Conservation (phyloP, 2,113 vertebrate species). For the Pycnonotus jocosus region DNA sequence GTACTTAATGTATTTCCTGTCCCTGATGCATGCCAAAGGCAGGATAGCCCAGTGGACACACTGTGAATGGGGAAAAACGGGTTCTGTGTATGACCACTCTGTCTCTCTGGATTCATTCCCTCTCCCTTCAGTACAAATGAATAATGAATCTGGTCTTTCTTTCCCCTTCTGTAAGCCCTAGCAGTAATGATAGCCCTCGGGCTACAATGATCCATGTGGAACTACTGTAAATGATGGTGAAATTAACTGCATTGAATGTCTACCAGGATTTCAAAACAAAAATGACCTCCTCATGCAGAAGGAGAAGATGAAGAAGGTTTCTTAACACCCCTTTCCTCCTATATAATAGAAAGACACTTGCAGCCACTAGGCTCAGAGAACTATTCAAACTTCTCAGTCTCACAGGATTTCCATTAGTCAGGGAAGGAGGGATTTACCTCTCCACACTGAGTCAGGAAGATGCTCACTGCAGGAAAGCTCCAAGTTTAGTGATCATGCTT, state of each 20-base stretch:
- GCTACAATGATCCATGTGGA: background rate
- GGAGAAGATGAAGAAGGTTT: background rate
- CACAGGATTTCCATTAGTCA: background rate
- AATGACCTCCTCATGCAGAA: background rate
- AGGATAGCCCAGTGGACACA: background rate
- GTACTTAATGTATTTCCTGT: slow-evolving; percentile 52
- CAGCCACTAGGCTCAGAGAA: background rate
- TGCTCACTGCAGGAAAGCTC: background rate
- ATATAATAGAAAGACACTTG: background rate
- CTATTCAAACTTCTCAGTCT: background rate
- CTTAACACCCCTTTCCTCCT: background rate
- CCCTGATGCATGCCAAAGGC: background rate
- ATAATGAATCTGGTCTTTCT: slow-evolving; percentile 56
- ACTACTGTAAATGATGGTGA: slow-evolving; percentile 20
- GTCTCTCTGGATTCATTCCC: slow-evolving; percentile 33
- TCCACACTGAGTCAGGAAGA: background rate
- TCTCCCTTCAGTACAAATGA: slow-evolving; percentile 48
- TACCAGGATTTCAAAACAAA: slow-evolving; percentile 47
- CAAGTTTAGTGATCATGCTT: background rate
- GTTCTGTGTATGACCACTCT: slow-evolving; percentile 9
- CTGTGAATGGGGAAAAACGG: background rate
- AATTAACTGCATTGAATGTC: slow-evolving; percentile 20
- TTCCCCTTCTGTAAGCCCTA: slow-evolving; percentile 44
- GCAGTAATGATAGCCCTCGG: slow-evolving; percentile 57
- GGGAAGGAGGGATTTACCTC: background rate